These are phyloP conservation scores for Hylaeus anthracinus DNA, from an alignment of 1,140 invertebrate species.

Conservation along the genomic window DNA sequence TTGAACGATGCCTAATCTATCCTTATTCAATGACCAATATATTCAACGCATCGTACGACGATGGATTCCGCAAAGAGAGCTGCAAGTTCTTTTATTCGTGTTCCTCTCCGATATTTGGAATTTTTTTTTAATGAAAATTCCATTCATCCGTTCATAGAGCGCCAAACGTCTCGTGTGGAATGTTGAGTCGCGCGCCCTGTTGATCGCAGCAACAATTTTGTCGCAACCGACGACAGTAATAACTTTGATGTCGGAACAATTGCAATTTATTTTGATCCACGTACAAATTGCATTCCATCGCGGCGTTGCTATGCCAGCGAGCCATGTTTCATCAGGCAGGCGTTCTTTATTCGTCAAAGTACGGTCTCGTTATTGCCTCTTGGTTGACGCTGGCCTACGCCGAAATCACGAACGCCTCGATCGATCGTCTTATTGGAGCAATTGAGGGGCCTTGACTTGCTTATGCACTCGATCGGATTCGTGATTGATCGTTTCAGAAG, in stretches of 20 bases:
- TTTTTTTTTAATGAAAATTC: no score
- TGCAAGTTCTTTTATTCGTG: background rate
- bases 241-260: conserved; percentile 28
- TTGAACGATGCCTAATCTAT: no score
- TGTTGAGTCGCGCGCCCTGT: background rate
- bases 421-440: conserved; percentile 18
- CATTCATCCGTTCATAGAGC: background rate
- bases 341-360: conserved; percentile 21
- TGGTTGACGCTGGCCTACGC: background rate
- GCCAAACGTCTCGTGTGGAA: background rate
- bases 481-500: no score
- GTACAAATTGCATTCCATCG: conserved; percentile 6
- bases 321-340: background rate
- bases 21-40: no score
- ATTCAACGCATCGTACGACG: no score
- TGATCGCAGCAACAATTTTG: background rate
- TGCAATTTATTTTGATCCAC: conserved; percentile 31
- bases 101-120: background rate
- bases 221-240: background rate
- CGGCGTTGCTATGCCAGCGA: background rate
- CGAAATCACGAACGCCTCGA: background rate
- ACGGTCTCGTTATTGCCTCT: background rate
- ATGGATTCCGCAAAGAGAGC: no score
- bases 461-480: background rate
- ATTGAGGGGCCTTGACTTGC: conserved; percentile 13